These are phyloP conservation scores for Lasiurus cinereus DNA, from an alignment of 2,113 vertebrate genomes.

Conservation along the genomic window DNA sequence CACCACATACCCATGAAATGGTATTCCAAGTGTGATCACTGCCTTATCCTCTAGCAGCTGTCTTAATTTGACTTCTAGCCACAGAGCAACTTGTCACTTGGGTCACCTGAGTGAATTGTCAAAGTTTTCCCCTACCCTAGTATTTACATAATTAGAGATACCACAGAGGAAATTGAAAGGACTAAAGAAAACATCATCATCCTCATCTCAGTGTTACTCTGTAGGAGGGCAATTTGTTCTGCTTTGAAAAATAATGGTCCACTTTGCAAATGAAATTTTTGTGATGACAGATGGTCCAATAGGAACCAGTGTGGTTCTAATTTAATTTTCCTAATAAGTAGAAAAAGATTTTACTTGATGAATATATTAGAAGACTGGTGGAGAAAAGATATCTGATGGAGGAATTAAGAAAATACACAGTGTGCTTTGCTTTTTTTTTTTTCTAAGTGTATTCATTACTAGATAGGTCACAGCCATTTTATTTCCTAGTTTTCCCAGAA, in stretches of 20 bases:
- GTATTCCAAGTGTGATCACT: not conserved
- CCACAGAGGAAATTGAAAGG: not conserved
- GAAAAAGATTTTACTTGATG: not conserved
- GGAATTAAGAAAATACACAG: not conserved
- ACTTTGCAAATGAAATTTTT: not conserved
- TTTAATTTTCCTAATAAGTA: not conserved
- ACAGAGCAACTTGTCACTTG: not conserved
- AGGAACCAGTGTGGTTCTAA: not conserved
- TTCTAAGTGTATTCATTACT: not conserved
- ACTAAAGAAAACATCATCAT: not conserved
- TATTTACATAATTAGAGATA: not conserved
- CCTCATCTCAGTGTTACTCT: not conserved
- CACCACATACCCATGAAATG: not conserved
- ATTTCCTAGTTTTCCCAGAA: not conserved
- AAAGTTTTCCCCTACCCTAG: not conserved
- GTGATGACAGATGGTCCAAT: not conserved
- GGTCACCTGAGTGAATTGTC: not conserved
- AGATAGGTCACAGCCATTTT: not conserved
- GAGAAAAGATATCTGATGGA: not conserved
- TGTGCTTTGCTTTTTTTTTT: not conserved
- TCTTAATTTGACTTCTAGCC: not conserved
- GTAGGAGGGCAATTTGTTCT: not conserved
- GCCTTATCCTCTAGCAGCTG: conserved; percentile 43
- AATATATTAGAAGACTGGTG: not conserved
- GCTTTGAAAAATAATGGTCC: not conserved